These are phyloP conservation scores for Ypsolopha scabrella DNA, from an alignment of 2,888 invertebrate genomes.

Conservation along the genomic window DNA sequence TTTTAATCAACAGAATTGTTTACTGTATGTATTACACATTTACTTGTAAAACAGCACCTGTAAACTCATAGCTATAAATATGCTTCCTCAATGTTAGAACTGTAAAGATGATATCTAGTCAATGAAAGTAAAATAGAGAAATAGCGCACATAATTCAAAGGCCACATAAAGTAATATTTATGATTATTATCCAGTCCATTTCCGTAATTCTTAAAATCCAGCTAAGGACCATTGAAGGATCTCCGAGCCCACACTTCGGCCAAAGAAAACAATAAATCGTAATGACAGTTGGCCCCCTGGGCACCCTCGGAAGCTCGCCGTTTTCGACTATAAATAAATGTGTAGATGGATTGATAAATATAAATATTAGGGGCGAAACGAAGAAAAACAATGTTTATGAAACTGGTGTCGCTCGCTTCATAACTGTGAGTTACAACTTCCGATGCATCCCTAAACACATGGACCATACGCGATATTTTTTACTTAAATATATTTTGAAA, in stretches of 20 bases:
- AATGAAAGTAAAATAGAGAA: too few relatives aligned
- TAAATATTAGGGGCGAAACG: conserved; percentile 69
- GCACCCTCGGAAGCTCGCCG: conserved; percentile 65
- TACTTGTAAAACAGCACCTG: too few relatives aligned
- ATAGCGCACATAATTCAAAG: background rate
- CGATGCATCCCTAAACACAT: conserved; percentile 58
- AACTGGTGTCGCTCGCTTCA: conserved; percentile 69
- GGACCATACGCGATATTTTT: conserved; percentile 59
- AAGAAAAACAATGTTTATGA: conserved; percentile 71
- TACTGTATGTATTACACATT: too few relatives aligned
- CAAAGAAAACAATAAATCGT: conserved; percentile 68
- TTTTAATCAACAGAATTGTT: too few relatives aligned
- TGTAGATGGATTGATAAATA: conserved; percentile 71
- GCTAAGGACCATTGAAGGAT: conserved; percentile 33
- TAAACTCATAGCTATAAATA: too few relatives aligned
- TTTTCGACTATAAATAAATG: conserved; percentile 69
- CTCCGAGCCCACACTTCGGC: conserved; percentile 45
- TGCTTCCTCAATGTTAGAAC: too few relatives aligned
- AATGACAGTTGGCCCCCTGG: conserved; percentile 58
- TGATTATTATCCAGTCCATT: conserved; percentile 4
- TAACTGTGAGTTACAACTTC: conserved; percentile 70
- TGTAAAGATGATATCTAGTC: too few relatives aligned
- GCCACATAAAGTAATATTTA: conserved; percentile 2
- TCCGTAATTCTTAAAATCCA: conserved; percentile 32
- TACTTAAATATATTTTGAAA: conserved; percentile 10